Evolutionary conservation across 2,888 invertebrate genomes (phyloP).

Genomic region (Coenonympha glycerion): DNA sequence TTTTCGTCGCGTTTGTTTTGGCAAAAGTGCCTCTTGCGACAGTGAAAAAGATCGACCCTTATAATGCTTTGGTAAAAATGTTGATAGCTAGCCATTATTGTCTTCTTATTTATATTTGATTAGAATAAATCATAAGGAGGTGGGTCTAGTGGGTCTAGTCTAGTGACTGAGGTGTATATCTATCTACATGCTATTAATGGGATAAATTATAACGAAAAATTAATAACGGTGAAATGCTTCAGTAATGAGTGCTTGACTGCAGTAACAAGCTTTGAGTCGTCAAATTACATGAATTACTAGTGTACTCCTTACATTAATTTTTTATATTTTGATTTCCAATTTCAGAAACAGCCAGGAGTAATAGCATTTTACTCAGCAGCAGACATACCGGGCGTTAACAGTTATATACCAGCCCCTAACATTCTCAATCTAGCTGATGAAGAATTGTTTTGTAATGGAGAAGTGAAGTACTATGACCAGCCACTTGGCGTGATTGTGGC

Average conservation of each 20-base stretch:
- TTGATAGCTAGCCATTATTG: background rate
- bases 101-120: too few species aligned
- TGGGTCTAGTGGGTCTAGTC: too few species aligned
- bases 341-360: slow-evolving; percentile 78
- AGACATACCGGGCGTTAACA: slow-evolving; percentile 81
- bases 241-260: too few species aligned
- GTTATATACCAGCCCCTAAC: slow-evolving; percentile 47
- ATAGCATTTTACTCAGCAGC: slow-evolving; percentile 78
- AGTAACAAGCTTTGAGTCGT: too few species aligned
- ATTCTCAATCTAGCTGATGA: slow-evolving; percentile 35
- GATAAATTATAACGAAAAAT: too few species aligned
- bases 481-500: slow-evolving; percentile 80
- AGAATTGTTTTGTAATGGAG: slow-evolving; percentile 67
- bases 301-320: too few species aligned
- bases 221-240: too few species aligned
- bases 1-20: slow-evolving; percentile 79
- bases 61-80: slow-evolving; percentile 74
- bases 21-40: slow-evolving; percentile 58
- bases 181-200: too few species aligned
- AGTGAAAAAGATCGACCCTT: slow-evolving; percentile 76
- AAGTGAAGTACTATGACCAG: slow-evolving; percentile 78
- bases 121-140: too few species aligned
- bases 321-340: slow-evolving; percentile 22
- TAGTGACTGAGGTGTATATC: too few species aligned
- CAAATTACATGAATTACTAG: too few species aligned